phyloP scores from a whole-genome alignment of 2,113 vertebrate species.

The Engystomops pustulosus region DNA sequence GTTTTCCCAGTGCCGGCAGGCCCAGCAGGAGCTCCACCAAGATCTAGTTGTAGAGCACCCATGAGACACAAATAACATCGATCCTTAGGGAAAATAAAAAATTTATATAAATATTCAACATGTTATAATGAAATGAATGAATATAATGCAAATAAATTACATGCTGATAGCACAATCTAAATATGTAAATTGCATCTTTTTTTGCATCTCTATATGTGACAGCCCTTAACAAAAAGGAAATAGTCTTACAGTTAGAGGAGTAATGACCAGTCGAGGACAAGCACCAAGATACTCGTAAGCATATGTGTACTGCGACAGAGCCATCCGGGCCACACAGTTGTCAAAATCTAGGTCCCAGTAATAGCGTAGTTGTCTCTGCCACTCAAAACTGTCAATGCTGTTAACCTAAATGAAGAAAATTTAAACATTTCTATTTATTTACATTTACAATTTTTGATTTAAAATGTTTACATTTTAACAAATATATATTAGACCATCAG shows the following conservation, averaged over 20 bases:
- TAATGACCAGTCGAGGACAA: conserved; percentile 82
- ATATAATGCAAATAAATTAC: neutral
- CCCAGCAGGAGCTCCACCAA: conserved; percentile 87
- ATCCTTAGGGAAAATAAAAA: conserved; percentile 70
- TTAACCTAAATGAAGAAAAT: conserved; percentile 69
- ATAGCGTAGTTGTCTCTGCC: conserved; percentile 82
- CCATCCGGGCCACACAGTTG: conserved; percentile 82
- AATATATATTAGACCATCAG: no score
- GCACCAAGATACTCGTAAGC: conserved; percentile 84
- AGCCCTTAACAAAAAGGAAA: conserved; percentile 11
- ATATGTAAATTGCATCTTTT: no score
- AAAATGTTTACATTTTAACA: no score
- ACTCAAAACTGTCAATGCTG: conserved; percentile 78
- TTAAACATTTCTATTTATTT: no score
- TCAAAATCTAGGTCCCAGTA: conserved; percentile 82
- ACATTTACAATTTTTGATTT: no score
- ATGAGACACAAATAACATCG: conserved; percentile 87
- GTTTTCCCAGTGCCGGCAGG: conserved; percentile 90
- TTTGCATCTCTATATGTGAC: neutral
- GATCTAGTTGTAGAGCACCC: conserved; percentile 86
- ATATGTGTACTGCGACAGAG: conserved; percentile 82
- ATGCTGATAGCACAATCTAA: no score
- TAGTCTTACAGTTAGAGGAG: conserved; percentile 75
- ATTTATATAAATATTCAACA: neutral
- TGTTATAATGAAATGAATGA: neutral